Base-by-base conservation (phyloP, 2,113 vertebrate genomes). In the Microcebus ravelobensis region DNA sequence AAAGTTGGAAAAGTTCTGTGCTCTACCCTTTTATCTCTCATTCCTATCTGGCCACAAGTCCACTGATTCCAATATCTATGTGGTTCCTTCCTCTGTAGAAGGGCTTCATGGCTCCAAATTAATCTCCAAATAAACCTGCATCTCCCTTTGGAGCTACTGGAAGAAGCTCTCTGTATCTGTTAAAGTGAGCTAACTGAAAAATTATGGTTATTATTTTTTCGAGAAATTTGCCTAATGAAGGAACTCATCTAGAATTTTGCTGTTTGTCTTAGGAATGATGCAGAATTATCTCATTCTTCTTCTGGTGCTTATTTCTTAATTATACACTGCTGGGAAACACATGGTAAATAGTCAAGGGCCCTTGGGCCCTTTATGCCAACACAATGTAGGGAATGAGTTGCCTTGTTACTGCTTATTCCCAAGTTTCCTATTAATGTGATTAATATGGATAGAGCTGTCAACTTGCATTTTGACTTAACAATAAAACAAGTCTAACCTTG, bases 361-460 rank as follows among this genome's bases (percentile, higher is more conserved):
- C 48, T 81, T 96, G 87, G 80, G 55, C 21, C 36, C 31, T 87
- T 87, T 85, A 87, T 61, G 39, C 36, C 48, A 84, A 74, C 14
- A 74, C 7, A 1, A 84, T 85, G 59, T 73, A 68, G 36, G n/a
- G 21, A 91, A 27, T 45, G 34, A 84, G 20, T 79, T 84, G 34
- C 70, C 42, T 96, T 96, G 52, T 87, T 93, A 96, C 18, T 92
- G 92, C 52, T 86, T 97, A 45, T 96, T 94, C 84, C 67, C 96
- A 92, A 95, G 79, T 71, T 91, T 87, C 68, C 97, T 71, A 82
- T 97, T 96, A 97, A 79, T 94, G 36, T 97, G 71, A 96, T 96
- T 96, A 96, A 97, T 97, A 95, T 90, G 65, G 77, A 90, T 90
- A 90, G 70, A 96, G 71, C 59, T 96, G 90, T 96, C 94, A 95